A percentile compares a stretch with the other conserved stretches of the same genome.
Evolutionary conservation across 2,797 vertebrate species (phyloP).

Genomic region (Cossypha dichroa): DNA sequence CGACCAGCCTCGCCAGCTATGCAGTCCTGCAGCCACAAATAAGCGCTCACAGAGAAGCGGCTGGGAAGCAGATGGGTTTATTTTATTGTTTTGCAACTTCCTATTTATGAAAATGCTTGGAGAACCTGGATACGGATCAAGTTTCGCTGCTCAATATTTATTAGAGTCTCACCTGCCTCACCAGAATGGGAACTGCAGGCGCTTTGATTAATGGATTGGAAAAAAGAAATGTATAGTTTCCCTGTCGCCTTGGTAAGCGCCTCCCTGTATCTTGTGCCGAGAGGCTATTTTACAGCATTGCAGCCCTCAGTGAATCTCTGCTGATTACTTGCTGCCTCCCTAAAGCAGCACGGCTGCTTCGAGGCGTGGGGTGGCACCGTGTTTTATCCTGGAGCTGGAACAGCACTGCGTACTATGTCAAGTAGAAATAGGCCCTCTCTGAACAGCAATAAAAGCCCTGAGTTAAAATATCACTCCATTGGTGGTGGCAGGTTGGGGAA

Average conservation of each 20-base stretch:
- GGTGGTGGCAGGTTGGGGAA: not conserved
- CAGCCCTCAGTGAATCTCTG: conserved; percentile 49
- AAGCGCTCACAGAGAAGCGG: not conserved
- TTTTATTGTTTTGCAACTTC: conserved; percentile 35
- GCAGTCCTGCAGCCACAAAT: not conserved
- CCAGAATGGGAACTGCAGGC: conserved; percentile 1
- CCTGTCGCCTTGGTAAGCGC: conserved; percentile 54
- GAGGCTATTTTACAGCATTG: conserved; percentile 58
- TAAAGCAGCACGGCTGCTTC: not conserved
- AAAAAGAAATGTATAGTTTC: conserved; percentile 62
- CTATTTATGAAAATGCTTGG: conserved; percentile 65
- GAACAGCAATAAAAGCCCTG: not conserved
- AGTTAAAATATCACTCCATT: conserved; percentile 30
- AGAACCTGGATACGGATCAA: conserved; percentile 56
- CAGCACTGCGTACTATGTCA: not conserved
- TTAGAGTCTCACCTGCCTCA: conserved; percentile 55
- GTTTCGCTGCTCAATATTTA: conserved; percentile 62
- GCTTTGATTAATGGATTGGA: conserved; percentile 61
- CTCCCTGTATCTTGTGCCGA: conserved; percentile 61
- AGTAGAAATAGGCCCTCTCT: not conserved
- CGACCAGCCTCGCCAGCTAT: not conserved
- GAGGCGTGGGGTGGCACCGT: not conserved
- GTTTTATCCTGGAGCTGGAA: conserved; percentile 10
- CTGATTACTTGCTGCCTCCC: conserved; percentile 49
- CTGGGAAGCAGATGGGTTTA: not conserved